phyloP scores from a whole-genome alignment of 2,113 vertebrate genomes.

The Ceyx cyanopectus region DNA sequence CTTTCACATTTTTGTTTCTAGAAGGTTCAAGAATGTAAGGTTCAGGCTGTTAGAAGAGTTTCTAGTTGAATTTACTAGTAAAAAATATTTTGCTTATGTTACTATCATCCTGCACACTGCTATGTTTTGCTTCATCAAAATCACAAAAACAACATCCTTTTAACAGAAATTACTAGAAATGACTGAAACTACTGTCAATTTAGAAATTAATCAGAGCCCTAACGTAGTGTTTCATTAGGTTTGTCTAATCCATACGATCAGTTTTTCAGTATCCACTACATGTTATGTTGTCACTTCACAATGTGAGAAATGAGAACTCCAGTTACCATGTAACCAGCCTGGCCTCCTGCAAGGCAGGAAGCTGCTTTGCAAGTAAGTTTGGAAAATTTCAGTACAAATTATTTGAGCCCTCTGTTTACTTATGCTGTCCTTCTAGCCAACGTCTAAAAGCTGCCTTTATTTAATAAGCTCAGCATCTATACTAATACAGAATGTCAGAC shows the following conservation, averaged over 20 bases:
- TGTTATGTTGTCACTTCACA: rapidly evolving
- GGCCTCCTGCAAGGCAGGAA: neutral
- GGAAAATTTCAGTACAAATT: neutral
- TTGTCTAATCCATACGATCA: neutral
- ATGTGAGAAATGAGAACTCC: neutral
- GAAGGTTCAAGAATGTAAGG: neutral
- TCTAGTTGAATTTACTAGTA: neutral
- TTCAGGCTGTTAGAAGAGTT: neutral
- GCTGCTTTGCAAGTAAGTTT: neutral
- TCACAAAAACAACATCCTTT: neutral
- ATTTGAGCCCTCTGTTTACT: neutral
- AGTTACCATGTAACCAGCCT: neutral
- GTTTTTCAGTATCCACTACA: neutral
- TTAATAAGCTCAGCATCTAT: neutral
- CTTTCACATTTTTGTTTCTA: neutral
- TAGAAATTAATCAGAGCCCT: neutral
- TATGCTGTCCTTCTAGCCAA: neutral
- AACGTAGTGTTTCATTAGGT: neutral
- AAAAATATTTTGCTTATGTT: neutral
- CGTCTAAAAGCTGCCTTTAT: neutral
- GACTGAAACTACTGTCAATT: neutral
- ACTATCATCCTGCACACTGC: neutral
- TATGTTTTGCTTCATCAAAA: neutral
- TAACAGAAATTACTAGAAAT: neutral
- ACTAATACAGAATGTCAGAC: neutral